These are phyloP conservation scores for Thereva nobilitata DNA, from an alignment of 2,888 invertebrate species.

Conservation along the genomic window DNA sequence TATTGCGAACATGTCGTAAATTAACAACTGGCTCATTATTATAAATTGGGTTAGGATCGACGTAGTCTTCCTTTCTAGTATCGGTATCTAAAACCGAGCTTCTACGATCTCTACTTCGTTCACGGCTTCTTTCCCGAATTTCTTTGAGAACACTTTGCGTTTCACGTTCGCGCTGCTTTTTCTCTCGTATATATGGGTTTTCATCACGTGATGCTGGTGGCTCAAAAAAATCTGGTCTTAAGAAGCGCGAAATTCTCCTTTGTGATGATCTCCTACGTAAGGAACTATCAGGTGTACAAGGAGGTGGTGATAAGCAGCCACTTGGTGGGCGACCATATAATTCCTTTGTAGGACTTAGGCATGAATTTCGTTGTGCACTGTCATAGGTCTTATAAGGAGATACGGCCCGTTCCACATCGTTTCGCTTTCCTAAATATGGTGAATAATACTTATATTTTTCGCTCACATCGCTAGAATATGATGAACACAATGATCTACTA, in stretches of 20 bases:
- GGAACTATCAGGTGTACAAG: conserved; percentile 47
- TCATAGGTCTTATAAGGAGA: conserved; percentile 50
- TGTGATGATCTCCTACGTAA: conserved; percentile 58
- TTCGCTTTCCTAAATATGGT: conserved; percentile 51
- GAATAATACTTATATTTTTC: conserved; percentile 58
- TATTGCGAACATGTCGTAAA: conserved; percentile 51
- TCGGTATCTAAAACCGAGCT: conserved; percentile 48
- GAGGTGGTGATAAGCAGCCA: conserved; percentile 51
- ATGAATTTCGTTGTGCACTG: conserved; percentile 44
- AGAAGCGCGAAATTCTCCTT: conserved; percentile 72
- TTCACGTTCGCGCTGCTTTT: conserved; percentile 69
- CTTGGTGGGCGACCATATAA: conserved; percentile 52
- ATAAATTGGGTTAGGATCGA: background rate
- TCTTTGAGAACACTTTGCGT: conserved; percentile 70
- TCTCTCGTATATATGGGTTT: conserved; percentile 63
- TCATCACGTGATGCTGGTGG: conserved; percentile 63
- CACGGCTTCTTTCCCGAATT: conserved; percentile 66
- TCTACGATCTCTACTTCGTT: conserved; percentile 54
- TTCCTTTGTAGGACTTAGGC: conserved; percentile 40
- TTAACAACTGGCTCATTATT: conserved; percentile 31
- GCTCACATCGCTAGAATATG: conserved; percentile 53
- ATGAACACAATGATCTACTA: conserved; percentile 50
- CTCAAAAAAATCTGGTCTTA: conserved; percentile 79
- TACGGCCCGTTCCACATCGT: conserved; percentile 43
- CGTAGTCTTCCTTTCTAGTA: conserved; percentile 23